Conservation (phyloP, 2,113 vertebrate species). For the Ctenomys sociabilis region DNA sequence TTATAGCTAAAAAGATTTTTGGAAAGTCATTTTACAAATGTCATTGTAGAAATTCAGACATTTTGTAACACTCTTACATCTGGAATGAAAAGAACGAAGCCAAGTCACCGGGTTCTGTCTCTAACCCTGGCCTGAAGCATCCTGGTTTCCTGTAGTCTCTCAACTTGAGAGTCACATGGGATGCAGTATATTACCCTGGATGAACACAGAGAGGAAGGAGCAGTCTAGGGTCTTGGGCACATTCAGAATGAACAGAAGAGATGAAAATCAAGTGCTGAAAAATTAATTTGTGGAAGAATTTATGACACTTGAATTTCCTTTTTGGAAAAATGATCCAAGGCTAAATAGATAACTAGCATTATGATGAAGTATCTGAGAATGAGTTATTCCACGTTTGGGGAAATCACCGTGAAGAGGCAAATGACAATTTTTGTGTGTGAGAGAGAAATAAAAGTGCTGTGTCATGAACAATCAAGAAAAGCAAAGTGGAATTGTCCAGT, state of each 20-base stretch:
- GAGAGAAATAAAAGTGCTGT: background rate
- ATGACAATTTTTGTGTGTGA: background rate
- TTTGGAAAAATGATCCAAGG: background rate
- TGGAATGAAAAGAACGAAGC: background rate
- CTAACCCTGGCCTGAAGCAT: background rate
- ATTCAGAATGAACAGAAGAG: background rate
- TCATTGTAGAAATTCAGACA: background rate
- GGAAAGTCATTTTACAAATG: background rate
- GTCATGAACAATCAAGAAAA: background rate
- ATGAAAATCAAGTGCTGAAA: background rate
- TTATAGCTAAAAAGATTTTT: background rate
- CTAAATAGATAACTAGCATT: background rate
- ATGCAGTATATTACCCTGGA: background rate
- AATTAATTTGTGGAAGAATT: background rate
- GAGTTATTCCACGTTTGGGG: background rate
- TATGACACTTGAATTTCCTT: background rate
- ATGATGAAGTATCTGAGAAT: background rate
- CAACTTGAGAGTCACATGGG: too few relatives aligned
- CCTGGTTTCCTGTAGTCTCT: background rate
- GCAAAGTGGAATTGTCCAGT: background rate
- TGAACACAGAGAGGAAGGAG: background rate
- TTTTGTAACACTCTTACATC: background rate
- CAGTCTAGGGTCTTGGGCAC: background rate
- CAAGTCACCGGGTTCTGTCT: background rate
- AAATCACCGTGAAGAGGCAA: background rate